These are phyloP conservation scores for Pammene aurita DNA, from an alignment of 2,888 invertebrate species.

Conservation along the genomic window DNA sequence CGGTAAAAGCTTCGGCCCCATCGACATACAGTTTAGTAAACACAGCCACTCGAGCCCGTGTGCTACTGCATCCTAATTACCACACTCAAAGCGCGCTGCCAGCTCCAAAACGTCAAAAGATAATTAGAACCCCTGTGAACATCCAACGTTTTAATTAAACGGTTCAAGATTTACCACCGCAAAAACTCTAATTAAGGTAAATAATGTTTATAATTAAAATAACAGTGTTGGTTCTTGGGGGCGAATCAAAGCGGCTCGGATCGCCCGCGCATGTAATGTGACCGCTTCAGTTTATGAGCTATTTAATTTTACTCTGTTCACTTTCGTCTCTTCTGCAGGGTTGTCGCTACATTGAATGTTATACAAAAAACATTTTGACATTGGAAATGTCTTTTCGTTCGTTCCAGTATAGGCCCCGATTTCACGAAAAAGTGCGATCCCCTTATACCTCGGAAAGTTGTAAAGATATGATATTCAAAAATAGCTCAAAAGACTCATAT, in stretches of 20 bases:
- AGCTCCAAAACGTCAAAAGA: slow-evolving; percentile 51
- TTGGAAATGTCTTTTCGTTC: too few relatives aligned
- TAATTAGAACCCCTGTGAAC: not conserved
- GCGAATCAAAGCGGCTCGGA: slow-evolving; percentile 71
- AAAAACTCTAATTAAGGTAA: slow-evolving; percentile 78
- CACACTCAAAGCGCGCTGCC: slow-evolving; percentile 69
- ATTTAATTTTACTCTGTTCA: slow-evolving; percentile 38
- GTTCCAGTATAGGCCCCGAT: too few relatives aligned
- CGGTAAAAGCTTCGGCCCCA: slow-evolving; percentile 59
- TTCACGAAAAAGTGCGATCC: too few relatives aligned
- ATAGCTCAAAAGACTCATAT: too few relatives aligned
- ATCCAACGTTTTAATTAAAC: not conserved
- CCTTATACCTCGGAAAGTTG: too few relatives aligned
- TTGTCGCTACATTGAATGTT: slow-evolving; percentile 10
- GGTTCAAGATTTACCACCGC: slow-evolving; percentile 46
- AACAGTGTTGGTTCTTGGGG: slow-evolving; percentile 68
- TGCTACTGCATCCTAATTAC: slow-evolving; percentile 76
- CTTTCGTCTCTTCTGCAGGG: slow-evolving; percentile 37
- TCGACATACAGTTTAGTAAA: slow-evolving; percentile 68
- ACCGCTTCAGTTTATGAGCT: slow-evolving; percentile 61
- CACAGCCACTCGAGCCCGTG: slow-evolving; percentile 60
- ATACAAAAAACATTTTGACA: not conserved
- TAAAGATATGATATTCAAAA: too few relatives aligned
- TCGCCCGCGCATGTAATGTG: slow-evolving; percentile 65
- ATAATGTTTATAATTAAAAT: slow-evolving; percentile 83